A percentile compares a stretch with the other conserved stretches of the same genome.
Conservation (phyloP, 2,797 vertebrate genomes). For the Rhynchonycteris naso region DNA sequence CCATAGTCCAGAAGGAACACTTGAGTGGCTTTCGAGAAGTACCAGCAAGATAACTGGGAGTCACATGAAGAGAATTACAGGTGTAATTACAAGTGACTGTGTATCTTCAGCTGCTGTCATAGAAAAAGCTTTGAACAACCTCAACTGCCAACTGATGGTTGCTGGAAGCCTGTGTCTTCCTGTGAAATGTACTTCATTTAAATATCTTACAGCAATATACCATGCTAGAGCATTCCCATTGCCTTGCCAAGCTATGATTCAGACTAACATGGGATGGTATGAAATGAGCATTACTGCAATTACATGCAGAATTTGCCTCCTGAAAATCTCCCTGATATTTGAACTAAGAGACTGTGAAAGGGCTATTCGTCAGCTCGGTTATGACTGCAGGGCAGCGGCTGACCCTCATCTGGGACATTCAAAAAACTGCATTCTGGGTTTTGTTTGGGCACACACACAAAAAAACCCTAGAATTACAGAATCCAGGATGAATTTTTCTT, state of each 20-base stretch:
- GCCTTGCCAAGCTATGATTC: background rate
- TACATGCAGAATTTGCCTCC: background rate
- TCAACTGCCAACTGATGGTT: background rate
- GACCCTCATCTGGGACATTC: background rate
- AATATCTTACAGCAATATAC: background rate
- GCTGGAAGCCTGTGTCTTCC: background rate
- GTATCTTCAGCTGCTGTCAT: background rate
- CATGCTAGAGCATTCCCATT: background rate
- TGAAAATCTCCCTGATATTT: background rate
- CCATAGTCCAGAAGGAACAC: background rate
- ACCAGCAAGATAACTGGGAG: background rate
- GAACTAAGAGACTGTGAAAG: background rate
- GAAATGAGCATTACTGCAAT: background rate
- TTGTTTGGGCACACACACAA: rapidly evolving
- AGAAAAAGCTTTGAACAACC: background rate
- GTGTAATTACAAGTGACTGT: background rate
- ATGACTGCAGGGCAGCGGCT: background rate
- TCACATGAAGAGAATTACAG: background rate
- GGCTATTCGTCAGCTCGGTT: background rate
- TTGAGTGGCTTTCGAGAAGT: background rate
- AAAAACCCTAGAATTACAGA: background rate
- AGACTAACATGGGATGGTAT: background rate
- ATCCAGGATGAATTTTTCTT: background rate
- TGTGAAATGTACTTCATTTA: background rate
- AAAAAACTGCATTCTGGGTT: background rate